Evolutionary conservation across 2,888 invertebrate genomes (phyloP).

Genomic region (Archaeoteleia sp.): DNA sequence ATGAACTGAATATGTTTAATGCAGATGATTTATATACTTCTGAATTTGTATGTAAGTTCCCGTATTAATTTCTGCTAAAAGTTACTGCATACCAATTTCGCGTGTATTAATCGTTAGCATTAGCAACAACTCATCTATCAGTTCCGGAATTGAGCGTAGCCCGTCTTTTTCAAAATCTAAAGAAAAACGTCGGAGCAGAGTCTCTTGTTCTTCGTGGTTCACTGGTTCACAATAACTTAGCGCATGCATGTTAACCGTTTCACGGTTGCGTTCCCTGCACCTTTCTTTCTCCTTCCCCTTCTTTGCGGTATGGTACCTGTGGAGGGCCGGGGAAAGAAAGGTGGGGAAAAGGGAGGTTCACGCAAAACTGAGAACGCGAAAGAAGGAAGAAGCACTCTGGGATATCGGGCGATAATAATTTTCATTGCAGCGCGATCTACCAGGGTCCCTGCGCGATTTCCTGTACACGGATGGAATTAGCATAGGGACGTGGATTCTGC

Average conservation of each 20-base stretch:
- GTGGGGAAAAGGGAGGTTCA: no score
- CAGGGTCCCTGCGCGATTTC: conserved; percentile 57
- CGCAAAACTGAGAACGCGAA: conserved; percentile 29
- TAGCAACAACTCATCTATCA: conserved; percentile 21
- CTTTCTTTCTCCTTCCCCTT: conserved; percentile 33
- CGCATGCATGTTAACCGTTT: conserved; percentile 46
- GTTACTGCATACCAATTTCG: no score
- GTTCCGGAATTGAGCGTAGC: conserved; percentile 16
- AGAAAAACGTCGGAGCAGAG: conserved; percentile 11
- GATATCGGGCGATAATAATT: conserved; percentile 56
- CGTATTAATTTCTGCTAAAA: no score
- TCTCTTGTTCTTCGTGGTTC: conserved; percentile 40
- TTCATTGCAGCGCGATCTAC: conserved; percentile 35
- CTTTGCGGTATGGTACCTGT: conserved; percentile 34
- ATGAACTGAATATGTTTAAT: no score
- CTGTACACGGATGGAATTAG: conserved; percentile 66
- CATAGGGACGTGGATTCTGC: conserved; percentile 60
- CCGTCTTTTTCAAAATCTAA: conserved; percentile 35
- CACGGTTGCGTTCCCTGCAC: conserved; percentile 14
- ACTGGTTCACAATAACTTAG: conserved; percentile 52
- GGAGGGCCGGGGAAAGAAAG: no score
- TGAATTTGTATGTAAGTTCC: no score
- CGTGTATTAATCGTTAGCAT: no score
- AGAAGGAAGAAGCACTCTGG: conserved; percentile 35
- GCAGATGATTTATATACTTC: no score